Percentiles rank a stretch among this genome's conserved stretches.
These are phyloP conservation scores for Silurus aristotelis DNA, from an alignment of 2,797 vertebrate genomes.

Conservation along the genomic window DNA sequence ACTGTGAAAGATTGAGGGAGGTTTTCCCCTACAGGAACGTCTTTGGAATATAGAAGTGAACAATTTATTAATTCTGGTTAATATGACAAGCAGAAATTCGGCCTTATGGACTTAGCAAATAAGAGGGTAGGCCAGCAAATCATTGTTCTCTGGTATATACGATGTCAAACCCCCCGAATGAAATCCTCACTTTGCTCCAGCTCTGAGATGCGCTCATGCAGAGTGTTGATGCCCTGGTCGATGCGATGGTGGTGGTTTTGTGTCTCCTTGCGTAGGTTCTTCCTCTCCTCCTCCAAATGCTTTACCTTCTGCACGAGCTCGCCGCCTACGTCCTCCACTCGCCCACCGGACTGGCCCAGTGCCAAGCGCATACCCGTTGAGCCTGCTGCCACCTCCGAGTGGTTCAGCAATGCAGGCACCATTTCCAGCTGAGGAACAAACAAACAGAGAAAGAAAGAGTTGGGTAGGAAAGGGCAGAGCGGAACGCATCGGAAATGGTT, in stretches of 20 bases:
- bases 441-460: background rate
- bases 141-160: background rate
- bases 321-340: conserved; percentile 76
- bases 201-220: conserved; percentile 70
- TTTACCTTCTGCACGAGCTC: conserved; percentile 78
- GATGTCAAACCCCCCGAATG: too few relatives aligned
- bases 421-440: conserved; percentile 71
- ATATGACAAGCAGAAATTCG: background rate
- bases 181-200: conserved; percentile 75
- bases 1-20: too few relatives aligned
- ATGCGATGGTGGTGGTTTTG: conserved; percentile 74
- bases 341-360: conserved; percentile 58
- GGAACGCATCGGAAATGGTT: background rate
- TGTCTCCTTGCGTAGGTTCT: conserved; percentile 74
- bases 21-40: background rate
- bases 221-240: conserved; percentile 71
- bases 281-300: conserved; percentile 75
- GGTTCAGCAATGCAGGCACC: conserved; percentile 72
- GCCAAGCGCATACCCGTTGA: conserved; percentile 43
- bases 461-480: background rate
- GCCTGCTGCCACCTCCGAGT: conserved; percentile 63
- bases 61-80: background rate
- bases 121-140: background rate
- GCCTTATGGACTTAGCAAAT: background rate
- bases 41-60: background rate